These are phyloP conservation scores for Sabellastarte sp. DNA, from an alignment of 2,888 invertebrate species.

Conservation along the genomic window DNA sequence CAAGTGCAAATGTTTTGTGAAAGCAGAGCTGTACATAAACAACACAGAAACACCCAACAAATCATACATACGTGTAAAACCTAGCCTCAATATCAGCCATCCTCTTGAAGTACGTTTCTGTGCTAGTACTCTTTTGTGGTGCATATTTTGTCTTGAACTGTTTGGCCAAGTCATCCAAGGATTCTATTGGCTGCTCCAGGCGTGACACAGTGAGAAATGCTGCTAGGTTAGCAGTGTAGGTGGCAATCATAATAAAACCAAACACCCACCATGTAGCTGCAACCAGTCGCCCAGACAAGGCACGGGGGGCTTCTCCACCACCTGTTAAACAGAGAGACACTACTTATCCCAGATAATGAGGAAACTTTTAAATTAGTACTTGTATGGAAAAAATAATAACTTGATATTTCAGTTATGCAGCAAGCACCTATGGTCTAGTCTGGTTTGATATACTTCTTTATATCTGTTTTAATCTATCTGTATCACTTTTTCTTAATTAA, in stretches of 20 bases:
- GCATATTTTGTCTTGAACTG: slow-evolving; percentile 96
- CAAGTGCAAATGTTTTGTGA: too few species aligned
- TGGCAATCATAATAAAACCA: slow-evolving; percentile 97
- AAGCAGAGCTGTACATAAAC: too few species aligned
- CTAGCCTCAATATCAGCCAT: slow-evolving; percentile 93
- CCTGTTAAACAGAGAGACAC: slow-evolving; percentile 39
- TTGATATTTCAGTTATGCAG: too few species aligned
- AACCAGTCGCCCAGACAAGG: slow-evolving; percentile 88
- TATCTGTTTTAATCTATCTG: background rate
- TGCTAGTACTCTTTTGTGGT: slow-evolving; percentile 78
- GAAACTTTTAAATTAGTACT: too few species aligned
- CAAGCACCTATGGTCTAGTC: too few species aligned
- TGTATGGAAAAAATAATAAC: too few species aligned
- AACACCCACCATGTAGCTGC: slow-evolving; percentile 99
- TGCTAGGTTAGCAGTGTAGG: slow-evolving; percentile 96
- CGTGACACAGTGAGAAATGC: slow-evolving; percentile 85
- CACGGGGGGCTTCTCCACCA: slow-evolving; percentile 66
- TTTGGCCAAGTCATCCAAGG: slow-evolving; percentile 86
- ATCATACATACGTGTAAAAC: slow-evolving; percentile 79
- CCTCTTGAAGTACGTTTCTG: slow-evolving; percentile 90
- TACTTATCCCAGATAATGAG: too few species aligned
- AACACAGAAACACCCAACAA: too few species aligned
- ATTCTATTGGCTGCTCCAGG: slow-evolving; percentile 72
- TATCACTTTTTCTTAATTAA: too few species aligned
- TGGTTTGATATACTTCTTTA: too few species aligned